These are phyloP conservation scores for Eupeodes luniger DNA, from an alignment of 2,888 invertebrate genomes.

Conservation along the genomic window DNA sequence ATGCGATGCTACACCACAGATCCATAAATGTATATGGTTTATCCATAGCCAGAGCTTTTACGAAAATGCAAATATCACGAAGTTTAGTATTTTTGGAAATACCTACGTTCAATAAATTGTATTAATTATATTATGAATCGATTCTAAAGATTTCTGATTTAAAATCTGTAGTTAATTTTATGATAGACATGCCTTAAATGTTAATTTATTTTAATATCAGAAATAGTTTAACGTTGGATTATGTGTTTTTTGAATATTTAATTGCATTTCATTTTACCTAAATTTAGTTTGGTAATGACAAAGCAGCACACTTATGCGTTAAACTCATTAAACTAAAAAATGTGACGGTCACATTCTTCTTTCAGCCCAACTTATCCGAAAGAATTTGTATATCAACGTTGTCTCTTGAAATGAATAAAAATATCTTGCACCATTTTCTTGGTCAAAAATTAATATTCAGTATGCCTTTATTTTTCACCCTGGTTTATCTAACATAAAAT, in stretches of 20 bases:
- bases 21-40: slow-evolving; percentile 52
- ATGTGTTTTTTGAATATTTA: background rate
- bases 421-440: no score
- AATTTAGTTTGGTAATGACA: no score
- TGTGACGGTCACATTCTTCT: no score
- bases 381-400: no score
- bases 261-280: background rate
- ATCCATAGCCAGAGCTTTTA: slow-evolving; percentile 30
- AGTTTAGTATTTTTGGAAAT: slow-evolving; percentile 13
- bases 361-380: no score
- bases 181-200: background rate
- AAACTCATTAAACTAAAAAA: no score
- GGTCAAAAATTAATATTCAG: no score
- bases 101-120: background rate
- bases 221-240: background rate
- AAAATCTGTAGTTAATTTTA: slow-evolving; percentile 27
- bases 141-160: background rate
- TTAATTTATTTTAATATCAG: background rate
- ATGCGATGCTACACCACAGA: slow-evolving; percentile 40
- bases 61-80: slow-evolving; percentile 52
- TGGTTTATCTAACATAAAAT: no score
- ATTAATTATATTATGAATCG: slow-evolving; percentile 12
- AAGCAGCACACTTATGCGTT: no score
- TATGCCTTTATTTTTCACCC: no score
- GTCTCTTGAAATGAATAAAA: no score